Conservation (phyloP, 2,113 vertebrate species). For the Sorex araneus region DNA sequence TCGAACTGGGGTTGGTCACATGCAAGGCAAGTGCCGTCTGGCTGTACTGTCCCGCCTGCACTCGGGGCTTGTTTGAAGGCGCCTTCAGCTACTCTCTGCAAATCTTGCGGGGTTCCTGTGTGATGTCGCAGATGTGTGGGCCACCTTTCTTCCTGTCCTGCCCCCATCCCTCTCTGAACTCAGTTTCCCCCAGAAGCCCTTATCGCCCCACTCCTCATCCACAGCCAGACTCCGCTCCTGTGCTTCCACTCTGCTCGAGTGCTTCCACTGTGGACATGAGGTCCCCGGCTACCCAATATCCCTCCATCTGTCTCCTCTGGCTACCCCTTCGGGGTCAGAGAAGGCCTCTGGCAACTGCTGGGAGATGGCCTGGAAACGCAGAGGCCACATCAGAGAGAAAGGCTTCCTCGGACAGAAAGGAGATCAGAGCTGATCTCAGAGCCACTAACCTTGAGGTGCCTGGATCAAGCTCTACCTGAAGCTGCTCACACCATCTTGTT, state of each 20-base stretch:
- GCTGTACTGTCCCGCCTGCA: too few species aligned
- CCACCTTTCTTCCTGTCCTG: background rate
- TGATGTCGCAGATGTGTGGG: background rate
- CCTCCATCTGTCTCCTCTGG: too few species aligned
- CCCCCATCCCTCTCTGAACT: constrained; percentile 4
- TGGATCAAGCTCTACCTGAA: constrained; percentile 38
- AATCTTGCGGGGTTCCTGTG: background rate
- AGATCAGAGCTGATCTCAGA: background rate
- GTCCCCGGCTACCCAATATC: too few species aligned
- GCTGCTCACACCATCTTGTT: background rate
- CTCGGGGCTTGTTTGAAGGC: background rate
- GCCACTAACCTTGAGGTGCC: background rate
- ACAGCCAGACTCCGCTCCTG: background rate
- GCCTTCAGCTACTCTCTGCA: background rate
- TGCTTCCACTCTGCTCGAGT: too few species aligned
- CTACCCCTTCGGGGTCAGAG: background rate
- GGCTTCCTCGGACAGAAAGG: background rate
- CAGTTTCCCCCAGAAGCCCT: background rate
- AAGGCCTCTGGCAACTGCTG: background rate
- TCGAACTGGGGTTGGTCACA: too few species aligned
- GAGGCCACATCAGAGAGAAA: background rate
- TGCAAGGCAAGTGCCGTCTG: too few species aligned
- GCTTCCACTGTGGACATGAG: too few species aligned
- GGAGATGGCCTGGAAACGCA: background rate
- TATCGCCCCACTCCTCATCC: too few species aligned